These are phyloP conservation scores for Beroe forskalii DNA, from an alignment of 37 sponge, comb jelly and placozoan species.

Conservation along the genomic window DNA sequence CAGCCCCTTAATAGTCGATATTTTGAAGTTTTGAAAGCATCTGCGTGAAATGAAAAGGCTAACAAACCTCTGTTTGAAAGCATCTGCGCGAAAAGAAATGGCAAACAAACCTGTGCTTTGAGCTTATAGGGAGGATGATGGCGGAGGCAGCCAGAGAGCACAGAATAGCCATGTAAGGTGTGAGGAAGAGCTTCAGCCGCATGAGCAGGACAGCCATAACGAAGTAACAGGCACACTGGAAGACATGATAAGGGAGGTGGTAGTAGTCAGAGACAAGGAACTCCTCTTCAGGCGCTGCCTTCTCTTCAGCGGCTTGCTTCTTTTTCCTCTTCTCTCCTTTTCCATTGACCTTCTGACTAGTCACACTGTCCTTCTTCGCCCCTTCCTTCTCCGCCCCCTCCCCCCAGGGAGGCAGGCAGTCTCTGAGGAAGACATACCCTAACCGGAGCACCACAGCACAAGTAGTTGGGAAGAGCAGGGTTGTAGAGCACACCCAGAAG, in stretches of 20 bases:
- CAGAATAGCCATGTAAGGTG: slow-evolving; percentile 78
- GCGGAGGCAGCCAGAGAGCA: slow-evolving; percentile 66
- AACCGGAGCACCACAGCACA: slow-evolving; percentile 30
- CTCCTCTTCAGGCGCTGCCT: background rate
- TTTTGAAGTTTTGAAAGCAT: too few species aligned
- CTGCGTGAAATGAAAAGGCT: too few species aligned
- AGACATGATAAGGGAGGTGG: slow-evolving; percentile 69
- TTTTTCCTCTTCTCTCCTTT: background rate
- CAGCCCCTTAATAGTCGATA: too few species aligned
- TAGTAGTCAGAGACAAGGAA: background rate
- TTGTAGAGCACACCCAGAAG: slow-evolving; percentile 30
- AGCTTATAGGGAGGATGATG: slow-evolving; percentile 54
- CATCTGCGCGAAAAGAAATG: too few species aligned
- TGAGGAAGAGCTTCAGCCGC: slow-evolving; percentile 92
- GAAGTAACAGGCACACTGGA: slow-evolving; percentile 73
- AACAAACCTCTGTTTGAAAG: too few species aligned
- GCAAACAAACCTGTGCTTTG: slow-evolving; percentile 6
- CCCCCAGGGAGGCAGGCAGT: background rate
- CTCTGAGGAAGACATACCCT: background rate
- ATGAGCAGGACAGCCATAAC: slow-evolving; percentile 85
- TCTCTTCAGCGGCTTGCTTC: background rate
- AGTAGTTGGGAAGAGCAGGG: slow-evolving; percentile 73
- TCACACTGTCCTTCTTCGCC: background rate
- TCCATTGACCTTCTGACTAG: background rate
- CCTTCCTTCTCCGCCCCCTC: background rate